Evolutionary conservation across 2,888 invertebrate genomes (phyloP).

Genomic region (Sarcophaga carnaria): DNA sequence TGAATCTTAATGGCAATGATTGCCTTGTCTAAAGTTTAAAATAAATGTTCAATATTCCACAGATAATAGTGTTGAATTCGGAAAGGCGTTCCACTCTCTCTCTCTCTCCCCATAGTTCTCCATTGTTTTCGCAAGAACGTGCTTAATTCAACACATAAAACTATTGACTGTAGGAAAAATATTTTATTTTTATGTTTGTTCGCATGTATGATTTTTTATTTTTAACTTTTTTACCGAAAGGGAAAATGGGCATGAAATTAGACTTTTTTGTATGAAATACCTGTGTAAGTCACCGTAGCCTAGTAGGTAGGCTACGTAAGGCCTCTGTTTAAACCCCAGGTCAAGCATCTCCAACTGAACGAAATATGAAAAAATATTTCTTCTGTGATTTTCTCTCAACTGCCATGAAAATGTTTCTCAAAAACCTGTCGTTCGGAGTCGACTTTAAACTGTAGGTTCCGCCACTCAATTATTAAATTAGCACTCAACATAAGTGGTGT

Average conservation of each 20-base stretch:
- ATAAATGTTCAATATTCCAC: slow-evolving; percentile 61
- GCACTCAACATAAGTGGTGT: too few relatives aligned
- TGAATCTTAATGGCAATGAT: slow-evolving; percentile 34
- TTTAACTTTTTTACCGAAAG: neutral
- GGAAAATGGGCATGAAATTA: neutral
- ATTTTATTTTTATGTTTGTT: neutral
- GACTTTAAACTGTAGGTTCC: too few relatives aligned
- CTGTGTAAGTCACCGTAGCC: too few relatives aligned
- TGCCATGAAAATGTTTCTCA: too few relatives aligned
- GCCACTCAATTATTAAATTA: too few relatives aligned
- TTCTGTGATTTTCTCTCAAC: too few relatives aligned
- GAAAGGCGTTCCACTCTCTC: slow-evolving; percentile 28
- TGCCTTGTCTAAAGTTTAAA: slow-evolving; percentile 42
- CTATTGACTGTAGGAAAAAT: slow-evolving; percentile 34
- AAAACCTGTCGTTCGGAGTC: too few relatives aligned
- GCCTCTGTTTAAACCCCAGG: too few relatives aligned
- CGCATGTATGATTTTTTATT: neutral
- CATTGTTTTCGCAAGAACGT: slow-evolving; percentile 8
- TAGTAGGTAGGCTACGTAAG: too few relatives aligned
- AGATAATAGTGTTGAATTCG: slow-evolving; percentile 39
- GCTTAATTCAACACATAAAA: slow-evolving; percentile 35
- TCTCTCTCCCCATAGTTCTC: neutral
- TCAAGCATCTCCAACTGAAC: too few relatives aligned
- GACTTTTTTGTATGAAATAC: neutral
- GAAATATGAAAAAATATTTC: too few relatives aligned